These are phyloP conservation scores for Accipiter cooperii DNA, from an alignment of 2,113 vertebrate genomes.

Conservation along the genomic window DNA sequence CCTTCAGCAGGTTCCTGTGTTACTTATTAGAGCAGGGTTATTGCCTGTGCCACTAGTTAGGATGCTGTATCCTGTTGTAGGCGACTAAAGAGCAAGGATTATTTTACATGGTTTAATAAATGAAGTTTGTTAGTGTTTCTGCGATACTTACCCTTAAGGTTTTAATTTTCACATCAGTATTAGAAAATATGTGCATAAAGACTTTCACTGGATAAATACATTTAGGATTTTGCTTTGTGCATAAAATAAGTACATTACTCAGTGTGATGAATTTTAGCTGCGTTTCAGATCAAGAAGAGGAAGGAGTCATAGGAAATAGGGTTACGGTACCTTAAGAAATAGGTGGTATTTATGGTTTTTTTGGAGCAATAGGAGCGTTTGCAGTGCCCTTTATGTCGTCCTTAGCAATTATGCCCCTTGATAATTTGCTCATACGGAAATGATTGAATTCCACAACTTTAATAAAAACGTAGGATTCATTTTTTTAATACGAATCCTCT, in stretches of 20 bases:
- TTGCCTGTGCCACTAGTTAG: conserved; percentile 51
- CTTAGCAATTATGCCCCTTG: background rate
- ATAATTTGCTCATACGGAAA: background rate
- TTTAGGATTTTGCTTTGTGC: conserved; percentile 65
- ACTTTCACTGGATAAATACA: conserved; percentile 35
- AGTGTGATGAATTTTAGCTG: conserved; percentile 64
- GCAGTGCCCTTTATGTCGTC: background rate
- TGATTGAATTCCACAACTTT: background rate
- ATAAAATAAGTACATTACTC: conserved; percentile 67
- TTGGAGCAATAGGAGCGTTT: background rate
- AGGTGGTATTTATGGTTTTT: background rate
- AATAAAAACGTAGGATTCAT: background rate
- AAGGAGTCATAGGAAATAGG: background rate
- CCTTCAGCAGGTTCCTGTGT: conserved; percentile 48
- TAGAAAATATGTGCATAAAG: conserved; percentile 57
- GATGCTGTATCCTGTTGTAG: conserved; percentile 30
- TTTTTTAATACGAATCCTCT: background rate
- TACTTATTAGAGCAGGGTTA: conserved; percentile 61
- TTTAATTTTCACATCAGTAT: conserved; percentile 65
- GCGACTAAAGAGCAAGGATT: conserved; percentile 29
- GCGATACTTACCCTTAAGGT: conserved; percentile 53
- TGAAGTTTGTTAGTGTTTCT: conserved; percentile 56
- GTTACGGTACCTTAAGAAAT: conserved; percentile 12
- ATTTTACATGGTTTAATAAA: conserved; percentile 59
- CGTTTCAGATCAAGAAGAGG: background rate